These are phyloP conservation scores for Sibirionetta formosa DNA, from an alignment of 2,797 vertebrate species.

Conservation along the genomic window DNA sequence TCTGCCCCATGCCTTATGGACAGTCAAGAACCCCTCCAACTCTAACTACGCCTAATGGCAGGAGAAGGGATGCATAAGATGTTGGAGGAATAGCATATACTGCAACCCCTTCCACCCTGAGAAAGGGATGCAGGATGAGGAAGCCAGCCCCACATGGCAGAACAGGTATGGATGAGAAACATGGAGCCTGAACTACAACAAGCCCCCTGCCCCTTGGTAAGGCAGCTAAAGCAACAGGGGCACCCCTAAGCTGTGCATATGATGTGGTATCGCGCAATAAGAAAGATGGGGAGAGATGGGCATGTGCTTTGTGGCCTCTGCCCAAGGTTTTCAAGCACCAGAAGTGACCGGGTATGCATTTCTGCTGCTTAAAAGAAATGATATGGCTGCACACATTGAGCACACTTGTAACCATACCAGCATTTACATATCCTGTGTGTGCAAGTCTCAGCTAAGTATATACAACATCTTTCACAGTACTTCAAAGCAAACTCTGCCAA, in stretches of 20 bases:
- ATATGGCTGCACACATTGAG: background rate
- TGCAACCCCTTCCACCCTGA: background rate
- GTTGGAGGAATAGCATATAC: background rate
- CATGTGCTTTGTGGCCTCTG: background rate
- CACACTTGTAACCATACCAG: accelerated
- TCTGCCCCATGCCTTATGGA: background rate
- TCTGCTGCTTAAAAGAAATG: background rate
- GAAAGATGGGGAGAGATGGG: accelerated
- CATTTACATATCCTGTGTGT: background rate
- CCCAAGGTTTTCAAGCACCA: background rate
- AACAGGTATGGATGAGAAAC: background rate
- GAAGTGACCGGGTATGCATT: background rate
- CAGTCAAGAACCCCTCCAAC: background rate
- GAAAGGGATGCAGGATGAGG: background rate
- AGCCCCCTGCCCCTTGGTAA: background rate
- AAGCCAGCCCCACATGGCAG: background rate
- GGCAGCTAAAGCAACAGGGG: background rate
- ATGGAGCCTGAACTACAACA: background rate
- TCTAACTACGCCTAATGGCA: accelerated
- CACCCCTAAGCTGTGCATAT: background rate
- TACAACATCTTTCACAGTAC: background rate
- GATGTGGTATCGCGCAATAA: accelerated
- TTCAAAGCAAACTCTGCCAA: background rate
- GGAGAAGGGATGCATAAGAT: background rate
- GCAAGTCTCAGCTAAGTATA: background rate